These are phyloP conservation scores for Diorhabda carinulata DNA, from an alignment of 1,140 invertebrate genomes.

Conservation along the genomic window DNA sequence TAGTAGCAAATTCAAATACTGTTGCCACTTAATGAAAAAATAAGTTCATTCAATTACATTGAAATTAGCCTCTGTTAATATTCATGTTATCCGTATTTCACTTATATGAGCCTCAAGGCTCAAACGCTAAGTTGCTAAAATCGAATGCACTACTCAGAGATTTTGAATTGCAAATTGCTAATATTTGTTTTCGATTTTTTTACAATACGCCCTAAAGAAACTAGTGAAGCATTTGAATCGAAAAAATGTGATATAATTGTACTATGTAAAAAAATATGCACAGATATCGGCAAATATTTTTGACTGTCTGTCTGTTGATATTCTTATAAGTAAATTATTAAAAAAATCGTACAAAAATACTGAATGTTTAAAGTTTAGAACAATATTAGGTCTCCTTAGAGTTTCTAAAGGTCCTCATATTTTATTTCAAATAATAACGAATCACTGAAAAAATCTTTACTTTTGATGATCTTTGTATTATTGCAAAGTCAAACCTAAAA, in stretches of 20 bases:
- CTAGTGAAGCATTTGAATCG: slow-evolving; percentile 20
- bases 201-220: background rate
- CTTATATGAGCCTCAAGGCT: too few relatives aligned
- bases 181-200: background rate
- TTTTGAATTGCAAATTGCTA: too few relatives aligned
- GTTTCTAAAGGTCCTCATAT: background rate
- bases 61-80: too few relatives aligned
- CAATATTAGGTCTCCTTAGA: slow-evolving; percentile 6
- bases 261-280: slow-evolving; percentile 6
- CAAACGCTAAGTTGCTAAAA: too few relatives aligned
- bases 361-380: slow-evolving; percentile 11
- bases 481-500: too few relatives aligned
- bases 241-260: slow-evolving; percentile 23
- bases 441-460: slow-evolving; percentile 17
- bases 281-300: slow-evolving; percentile 19
- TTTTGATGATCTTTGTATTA: background rate
- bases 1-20: too few relatives aligned
- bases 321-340: slow-evolving; percentile 17
- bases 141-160: too few relatives aligned
- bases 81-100: too few relatives aligned
- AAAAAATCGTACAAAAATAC: slow-evolving; percentile 14
- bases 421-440: slow-evolving; percentile 10
- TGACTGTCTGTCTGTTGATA: slow-evolving; percentile 16
- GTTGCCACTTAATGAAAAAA: too few relatives aligned
- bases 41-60: too few relatives aligned